phyloP scores from a whole-genome alignment of 2,888 invertebrate genomes.

The Chrysolina americana region DNA sequence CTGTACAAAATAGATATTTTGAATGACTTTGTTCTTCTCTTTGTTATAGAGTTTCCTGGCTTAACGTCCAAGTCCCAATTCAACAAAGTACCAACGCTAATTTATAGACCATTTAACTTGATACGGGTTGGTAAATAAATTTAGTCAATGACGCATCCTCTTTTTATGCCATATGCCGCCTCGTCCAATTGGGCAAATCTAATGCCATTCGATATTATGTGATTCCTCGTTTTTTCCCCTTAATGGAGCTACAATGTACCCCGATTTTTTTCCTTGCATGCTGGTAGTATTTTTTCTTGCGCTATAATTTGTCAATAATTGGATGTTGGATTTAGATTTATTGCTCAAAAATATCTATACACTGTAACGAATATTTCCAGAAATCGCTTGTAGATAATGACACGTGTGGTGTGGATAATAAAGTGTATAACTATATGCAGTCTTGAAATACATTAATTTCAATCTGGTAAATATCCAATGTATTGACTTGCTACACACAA shows the following conservation, averaged over 20 bases:
- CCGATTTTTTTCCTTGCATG: slow-evolving; percentile 43
- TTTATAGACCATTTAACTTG: slow-evolving; percentile 43
- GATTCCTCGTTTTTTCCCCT: slow-evolving; percentile 39
- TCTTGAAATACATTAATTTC: too few species aligned
- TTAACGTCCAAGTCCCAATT: slow-evolving; percentile 26
- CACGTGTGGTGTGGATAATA: too few species aligned
- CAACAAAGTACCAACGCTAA: slow-evolving; percentile 37
- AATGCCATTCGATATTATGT: slow-evolving; percentile 47
- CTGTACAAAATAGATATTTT: not conserved
- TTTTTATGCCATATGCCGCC: slow-evolving; percentile 34
- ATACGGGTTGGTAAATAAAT: slow-evolving; percentile 44
- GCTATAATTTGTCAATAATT: not conserved
- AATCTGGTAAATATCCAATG: too few species aligned
- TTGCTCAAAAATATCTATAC: not conserved
- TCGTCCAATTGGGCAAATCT: slow-evolving; percentile 43
- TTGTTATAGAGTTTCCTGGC: slow-evolving; percentile 11
- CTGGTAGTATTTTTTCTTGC: slow-evolving; percentile 40
- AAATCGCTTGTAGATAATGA: too few species aligned
- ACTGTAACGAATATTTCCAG: not conserved
- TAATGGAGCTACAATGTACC: slow-evolving; percentile 40
- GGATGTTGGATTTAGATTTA: not conserved
- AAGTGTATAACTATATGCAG: too few species aligned
- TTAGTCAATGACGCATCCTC: slow-evolving; percentile 42
- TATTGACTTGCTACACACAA: too few species aligned
- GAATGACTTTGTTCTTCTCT: not conserved